These are phyloP conservation scores for Eurystomus gularis DNA, from an alignment of 2,113 vertebrate genomes.

Conservation along the genomic window DNA sequence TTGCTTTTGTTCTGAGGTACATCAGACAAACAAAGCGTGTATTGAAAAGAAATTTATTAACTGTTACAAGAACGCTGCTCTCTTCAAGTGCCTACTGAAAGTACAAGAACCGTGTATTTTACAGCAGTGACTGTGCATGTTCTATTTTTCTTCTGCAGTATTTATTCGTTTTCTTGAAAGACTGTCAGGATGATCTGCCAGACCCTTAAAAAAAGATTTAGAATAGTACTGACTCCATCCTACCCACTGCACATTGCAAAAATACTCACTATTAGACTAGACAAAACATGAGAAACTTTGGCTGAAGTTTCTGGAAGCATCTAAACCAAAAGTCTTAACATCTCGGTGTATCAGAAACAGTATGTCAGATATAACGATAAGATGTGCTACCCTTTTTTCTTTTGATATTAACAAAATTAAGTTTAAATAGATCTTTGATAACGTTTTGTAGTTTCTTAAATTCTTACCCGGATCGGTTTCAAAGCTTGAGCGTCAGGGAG, in stretches of 20 bases:
- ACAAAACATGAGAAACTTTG: background rate
- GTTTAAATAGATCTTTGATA: background rate
- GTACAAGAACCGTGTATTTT: background rate
- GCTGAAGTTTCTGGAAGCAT: background rate
- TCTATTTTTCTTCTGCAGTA: background rate
- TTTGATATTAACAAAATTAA: background rate
- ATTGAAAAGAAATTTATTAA: background rate
- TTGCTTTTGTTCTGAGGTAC: background rate
- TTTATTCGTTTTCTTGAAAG: background rate
- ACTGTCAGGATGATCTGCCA: background rate
- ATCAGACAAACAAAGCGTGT: background rate
- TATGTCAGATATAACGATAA: background rate
- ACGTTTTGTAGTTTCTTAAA: background rate
- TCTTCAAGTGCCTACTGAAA: background rate
- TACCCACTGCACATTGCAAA: background rate
- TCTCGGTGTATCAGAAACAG: background rate
- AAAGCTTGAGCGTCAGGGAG: conserved; percentile 96
- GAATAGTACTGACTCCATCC: background rate
- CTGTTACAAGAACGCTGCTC: background rate
- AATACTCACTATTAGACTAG: background rate
- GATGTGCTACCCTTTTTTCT: background rate
- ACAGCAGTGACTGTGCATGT: background rate
- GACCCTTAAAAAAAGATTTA: background rate
- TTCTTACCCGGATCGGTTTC: conserved; percentile 88
- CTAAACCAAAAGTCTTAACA: background rate